Base-by-base conservation (phyloP, 1,140 invertebrate species). In the Eulimnadia texana region DNA sequence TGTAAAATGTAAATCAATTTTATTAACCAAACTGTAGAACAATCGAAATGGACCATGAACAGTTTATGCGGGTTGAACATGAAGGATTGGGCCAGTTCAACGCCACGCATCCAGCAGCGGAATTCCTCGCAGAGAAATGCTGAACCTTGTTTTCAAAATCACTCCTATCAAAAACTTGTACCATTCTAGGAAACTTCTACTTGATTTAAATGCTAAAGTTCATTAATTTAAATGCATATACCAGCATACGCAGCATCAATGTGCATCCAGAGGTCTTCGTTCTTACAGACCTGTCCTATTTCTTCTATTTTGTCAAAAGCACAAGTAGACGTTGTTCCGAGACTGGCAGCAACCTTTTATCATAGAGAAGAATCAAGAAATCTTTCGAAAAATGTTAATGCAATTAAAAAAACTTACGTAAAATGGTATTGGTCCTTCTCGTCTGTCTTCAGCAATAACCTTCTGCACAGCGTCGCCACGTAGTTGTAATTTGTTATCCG, bases 51-150 rank as follows among this genome's bases (percentile, higher is more conserved):
- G 0, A 91, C 81, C 24, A 93, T 73, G 72, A 97, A 76, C 84
- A 90, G 95, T 73, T 97, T 96, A 68, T 95, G 92, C 0, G 86
- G 80, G 71, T 97, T 96, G 59, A 93, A 83, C 71, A 93, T 91
- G 64, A 95, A 85, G 0, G 90, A 94, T 66, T 91, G 83, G 0
- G 82, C 85, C 61, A 80, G 80, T 68, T 96, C 83, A 10, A 95
- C 72, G 1, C 92, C 93, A 63, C 82, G 79, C 74, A 90, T 81
- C 0, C 88, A 73, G 64, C 86, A 74, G 65, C 86, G 80, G 70
- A 85, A 93, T 74, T 98, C 93, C 0, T 91, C 89, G 70, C 93
- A 90, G 52, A 93, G 81, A 62, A 96, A 86, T 16, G 89, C 88
- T 24, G 84, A 78, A 22, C 90, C 92, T 79, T n/a, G n/a, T n/a